Base-by-base conservation (phyloP, 2,888 invertebrate genomes). In the Reticulitermes lucifugus region DNA sequence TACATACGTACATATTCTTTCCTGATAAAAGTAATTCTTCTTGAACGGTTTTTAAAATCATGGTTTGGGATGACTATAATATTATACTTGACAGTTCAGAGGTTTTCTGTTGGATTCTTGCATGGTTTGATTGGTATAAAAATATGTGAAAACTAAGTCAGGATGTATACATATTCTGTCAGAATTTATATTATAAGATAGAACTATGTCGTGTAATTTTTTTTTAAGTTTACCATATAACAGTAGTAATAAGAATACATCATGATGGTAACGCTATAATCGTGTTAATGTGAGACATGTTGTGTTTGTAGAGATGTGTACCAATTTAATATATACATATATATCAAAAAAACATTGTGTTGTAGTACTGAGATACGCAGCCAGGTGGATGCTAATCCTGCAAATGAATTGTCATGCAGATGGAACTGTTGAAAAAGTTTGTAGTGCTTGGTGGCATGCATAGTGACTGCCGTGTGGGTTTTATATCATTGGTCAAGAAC, bases 81-180 rank as follows among this genome's bases (percentile, higher is more conserved):
- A 46, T 43, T 84, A 65, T 79, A 77, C 77, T 77, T 84, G 65
- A 46, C 46, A 75, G 55, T 80, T 79, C 55, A 55, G 29, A 55
- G 51, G 35, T 83, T 83, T 81, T 83, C 71, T 85, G 77, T 85
- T 85, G 85, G 86, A 85, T 84, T 86, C 86, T 86, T 86, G 86
- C 86, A 86, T 86, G 86, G 86, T 86, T 86, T 86, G 85, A 86
- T 85, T 79, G 65, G 75, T 83, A 83, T 85, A 85, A 70, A 81
- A 81, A 82, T 75, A 86, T 77, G 86, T 86, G 86, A 81, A 84
- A 83, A 84, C 82, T 87, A 86, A 85, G 85, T 87, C 86, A 86
- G 85, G 84, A 87, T 83, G 85, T 87, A 82, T 83, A 70, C 70
- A 86, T 75, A 84, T 86, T 80, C 84, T 83, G 86, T 84, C 82